Evolutionary conservation across 2,888 invertebrate genomes (phyloP).

Genomic region (Scaptomyza polygonia): DNA sequence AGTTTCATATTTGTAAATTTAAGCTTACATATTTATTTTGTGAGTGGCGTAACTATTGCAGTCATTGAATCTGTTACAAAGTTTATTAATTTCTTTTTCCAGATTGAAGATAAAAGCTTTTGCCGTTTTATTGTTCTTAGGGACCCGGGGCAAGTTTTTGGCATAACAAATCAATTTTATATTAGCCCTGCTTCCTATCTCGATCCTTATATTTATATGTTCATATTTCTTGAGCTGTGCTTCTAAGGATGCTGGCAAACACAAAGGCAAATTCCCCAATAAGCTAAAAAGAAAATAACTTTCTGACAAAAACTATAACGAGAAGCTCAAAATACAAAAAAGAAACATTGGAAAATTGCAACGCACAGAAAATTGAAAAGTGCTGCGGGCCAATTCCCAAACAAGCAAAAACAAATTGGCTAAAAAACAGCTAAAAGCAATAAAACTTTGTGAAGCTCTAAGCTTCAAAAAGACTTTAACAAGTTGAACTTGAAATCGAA

Average conservation of each 20-base stretch:
- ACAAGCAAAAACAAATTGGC: constrained; percentile 32
- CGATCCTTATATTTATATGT: constrained; percentile 1
- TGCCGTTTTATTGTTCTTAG: constrained; percentile 11
- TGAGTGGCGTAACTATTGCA: not conserved
- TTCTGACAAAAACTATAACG: constrained; percentile 64
- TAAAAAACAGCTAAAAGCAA: constrained; percentile 37
- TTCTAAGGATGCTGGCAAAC: constrained; percentile 9
- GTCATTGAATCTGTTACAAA: constrained; percentile 1
- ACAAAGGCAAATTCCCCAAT: constrained; percentile 29
- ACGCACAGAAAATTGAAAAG: constrained; percentile 65
- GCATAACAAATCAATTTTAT: constrained; percentile 69
- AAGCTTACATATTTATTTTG: not conserved
- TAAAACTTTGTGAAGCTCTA: constrained; percentile 55
- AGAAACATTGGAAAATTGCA: constrained; percentile 41
- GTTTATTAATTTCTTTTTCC: not conserved
- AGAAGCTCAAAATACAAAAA: constrained; percentile 54
- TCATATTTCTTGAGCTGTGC: constrained; percentile 6
- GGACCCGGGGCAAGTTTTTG: constrained; percentile 30
- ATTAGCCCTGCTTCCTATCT: constrained; percentile 35
- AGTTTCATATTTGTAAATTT: not conserved
- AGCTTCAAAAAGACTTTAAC: constrained; percentile 49
- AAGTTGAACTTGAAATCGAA: constrained; percentile 73
- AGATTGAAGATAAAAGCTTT: constrained; percentile 15
- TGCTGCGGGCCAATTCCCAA: constrained; percentile 45
- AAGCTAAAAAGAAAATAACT: constrained; percentile 51